Evolutionary conservation across 2,888 invertebrate species (phyloP).

Genomic region (Herminia tarsipennalis): DNA sequence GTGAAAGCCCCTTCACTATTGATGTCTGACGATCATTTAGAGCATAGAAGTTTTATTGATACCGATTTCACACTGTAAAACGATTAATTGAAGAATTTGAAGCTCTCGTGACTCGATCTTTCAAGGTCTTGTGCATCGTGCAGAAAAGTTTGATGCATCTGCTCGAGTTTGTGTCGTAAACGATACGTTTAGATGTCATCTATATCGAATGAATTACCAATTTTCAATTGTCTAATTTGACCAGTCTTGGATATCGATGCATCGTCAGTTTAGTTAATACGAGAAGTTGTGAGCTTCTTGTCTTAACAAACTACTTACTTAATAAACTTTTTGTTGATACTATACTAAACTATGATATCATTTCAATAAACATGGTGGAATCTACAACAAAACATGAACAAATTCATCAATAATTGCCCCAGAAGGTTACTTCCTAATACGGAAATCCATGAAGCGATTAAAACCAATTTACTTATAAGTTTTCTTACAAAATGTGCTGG

Average conservation of each 20-base stretch:
- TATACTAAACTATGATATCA: neutral
- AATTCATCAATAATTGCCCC: slow-evolving; percentile 23
- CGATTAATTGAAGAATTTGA: slow-evolving; percentile 26
- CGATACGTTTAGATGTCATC: too few relatives aligned
- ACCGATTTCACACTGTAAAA: slow-evolving; percentile 37
- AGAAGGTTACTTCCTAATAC: slow-evolving; percentile 33
- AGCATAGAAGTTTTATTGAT: slow-evolving; percentile 36
- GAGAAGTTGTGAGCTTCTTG: neutral
- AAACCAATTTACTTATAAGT: slow-evolving; percentile 21
- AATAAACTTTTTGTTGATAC: too few relatives aligned
- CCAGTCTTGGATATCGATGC: too few relatives aligned
- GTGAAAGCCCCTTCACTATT: slow-evolving; percentile 53
- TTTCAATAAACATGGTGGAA: neutral
- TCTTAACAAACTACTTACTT: neutral
- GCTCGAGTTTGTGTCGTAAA: neutral
- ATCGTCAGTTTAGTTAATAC: too few relatives aligned
- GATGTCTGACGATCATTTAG: slow-evolving; percentile 25
- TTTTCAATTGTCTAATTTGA: too few relatives aligned
- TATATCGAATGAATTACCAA: too few relatives aligned
- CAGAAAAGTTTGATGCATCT: slow-evolving; percentile 22
- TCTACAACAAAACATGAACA: slow-evolving; percentile 2
- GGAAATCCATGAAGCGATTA: slow-evolving; percentile 32
- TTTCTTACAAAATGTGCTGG: slow-evolving; percentile 24
- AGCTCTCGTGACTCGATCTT: slow-evolving; percentile 23
- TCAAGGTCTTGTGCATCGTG: slow-evolving; percentile 28